These are phyloP conservation scores for Camelus bactrianus DNA, from an alignment of 2,113 vertebrate species.

Conservation along the genomic window DNA sequence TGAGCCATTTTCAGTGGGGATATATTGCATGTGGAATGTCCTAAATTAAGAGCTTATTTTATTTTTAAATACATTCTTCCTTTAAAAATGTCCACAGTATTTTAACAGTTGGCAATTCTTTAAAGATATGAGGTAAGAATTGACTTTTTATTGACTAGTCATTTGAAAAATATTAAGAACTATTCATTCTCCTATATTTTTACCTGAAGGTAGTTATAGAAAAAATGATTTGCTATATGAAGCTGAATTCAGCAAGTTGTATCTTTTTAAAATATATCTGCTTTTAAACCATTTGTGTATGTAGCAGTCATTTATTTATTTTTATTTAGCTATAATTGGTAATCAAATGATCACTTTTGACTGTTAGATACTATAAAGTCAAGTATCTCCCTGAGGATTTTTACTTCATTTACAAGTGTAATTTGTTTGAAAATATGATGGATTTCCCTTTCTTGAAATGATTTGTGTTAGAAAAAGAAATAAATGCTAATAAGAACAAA, in stretches of 20 bases:
- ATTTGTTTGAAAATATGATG: conserved; percentile 64
- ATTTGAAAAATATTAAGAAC: neutral
- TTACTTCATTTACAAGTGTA: conserved; percentile 71
- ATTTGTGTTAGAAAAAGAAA: conserved; percentile 69
- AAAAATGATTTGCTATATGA: conserved; percentile 2
- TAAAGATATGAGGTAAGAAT: neutral
- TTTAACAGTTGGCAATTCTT: neutral
- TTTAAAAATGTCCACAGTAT: neutral
- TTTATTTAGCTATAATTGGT: neutral
- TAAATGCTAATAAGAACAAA: conserved; percentile 56
- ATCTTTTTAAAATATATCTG: neutral
- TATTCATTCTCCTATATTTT: conserved; percentile 37
- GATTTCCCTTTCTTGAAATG: conserved; percentile 46
- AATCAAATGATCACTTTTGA: neutral
- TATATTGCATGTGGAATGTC: neutral
- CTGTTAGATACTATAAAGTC: conserved; percentile 47
- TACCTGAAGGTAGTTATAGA: neutral
- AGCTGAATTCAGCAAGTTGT: neutral
- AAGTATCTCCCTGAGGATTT: conserved; percentile 53
- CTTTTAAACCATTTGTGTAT: conserved; percentile 40
- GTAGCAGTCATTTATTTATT: neutral
- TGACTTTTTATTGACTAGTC: neutral
- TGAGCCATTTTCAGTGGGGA: neutral
- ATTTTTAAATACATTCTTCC: neutral
- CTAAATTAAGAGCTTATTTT: neutral